Evolutionary conservation across 35 echinoderm and acorn worm genomes (phyloP), one percentile per base, ranked within the genome.

Genomic region (Chiridota heheva): DNA sequence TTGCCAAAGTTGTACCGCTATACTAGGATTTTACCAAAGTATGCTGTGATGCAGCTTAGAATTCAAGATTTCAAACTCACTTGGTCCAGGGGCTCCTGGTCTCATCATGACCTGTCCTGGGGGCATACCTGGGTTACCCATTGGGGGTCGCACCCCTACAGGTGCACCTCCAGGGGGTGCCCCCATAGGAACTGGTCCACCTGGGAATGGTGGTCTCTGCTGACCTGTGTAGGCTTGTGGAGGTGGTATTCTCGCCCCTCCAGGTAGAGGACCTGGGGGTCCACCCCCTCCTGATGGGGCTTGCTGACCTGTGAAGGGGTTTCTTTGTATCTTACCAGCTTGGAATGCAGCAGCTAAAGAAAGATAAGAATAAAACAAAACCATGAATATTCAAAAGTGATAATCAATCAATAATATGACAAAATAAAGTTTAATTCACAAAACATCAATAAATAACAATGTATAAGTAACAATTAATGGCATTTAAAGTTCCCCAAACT

Each of bases 311-410:
- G 87, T 73, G 87, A 96, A 96, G 18, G 92, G 92, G 44, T 96
- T 96, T 82, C 84, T 84, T 49, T 70, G 76, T 24, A 96, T 96
- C 63, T 96, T 96, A 44, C 92, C 92, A 12, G 88, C 82, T 66
- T 96, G 92, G 70, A 87, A 96, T 83, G 92, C 92, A 66, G 88
- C 92, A 77, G 92, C 92, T 96, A 65, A 28, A 67, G 31, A 63
- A 39, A 72, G 15, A 79, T 40, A 40, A 59, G 24, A 61, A 77
- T 16, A 63, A 42, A 22, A 18, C 39, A 42, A 44, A 25, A 0
- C 13, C 12, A 6, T 40, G 2, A 75, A 7, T 49, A 2, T 26
- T 46, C 40, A 18, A 13, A 40, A 44, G 24, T 0, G 40, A 17
- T 51, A 55, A 55, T 55, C 24, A 1, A 55, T 25, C 15, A 0